phyloP scores from a whole-genome alignment of 2,113 vertebrate genomes.

The Otus sunia region DNA sequence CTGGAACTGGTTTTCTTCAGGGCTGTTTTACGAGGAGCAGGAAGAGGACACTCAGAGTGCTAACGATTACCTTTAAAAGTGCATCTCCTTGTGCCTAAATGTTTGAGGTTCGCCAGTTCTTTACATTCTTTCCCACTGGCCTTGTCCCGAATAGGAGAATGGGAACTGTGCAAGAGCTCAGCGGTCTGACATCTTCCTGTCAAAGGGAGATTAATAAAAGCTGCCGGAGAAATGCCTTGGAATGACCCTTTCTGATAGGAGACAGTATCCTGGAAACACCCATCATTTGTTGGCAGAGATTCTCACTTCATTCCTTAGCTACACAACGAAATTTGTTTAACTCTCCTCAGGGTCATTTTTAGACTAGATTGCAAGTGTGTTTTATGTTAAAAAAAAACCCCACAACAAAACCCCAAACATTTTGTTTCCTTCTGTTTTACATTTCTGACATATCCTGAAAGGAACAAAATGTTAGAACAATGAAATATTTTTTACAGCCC shows the following conservation, averaged over 20 bases:
- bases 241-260: slow-evolving; percentile 31
- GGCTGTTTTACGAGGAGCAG: background rate
- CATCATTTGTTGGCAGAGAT: slow-evolving; percentile 4
- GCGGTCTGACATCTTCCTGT: background rate
- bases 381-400: background rate
- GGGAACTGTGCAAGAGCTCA: background rate
- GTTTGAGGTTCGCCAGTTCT: slow-evolving; percentile 20
- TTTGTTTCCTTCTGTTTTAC: slow-evolving; percentile 55
- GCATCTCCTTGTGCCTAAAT: background rate
- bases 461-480: slow-evolving; percentile 8
- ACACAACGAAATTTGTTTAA: background rate
- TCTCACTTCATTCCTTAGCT: background rate
- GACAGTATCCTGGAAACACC: slow-evolving; percentile 25
- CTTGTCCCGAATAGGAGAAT: background rate
- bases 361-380: background rate
- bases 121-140: background rate
- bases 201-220: slow-evolving; percentile 1
- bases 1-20: background rate
- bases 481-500: background rate
- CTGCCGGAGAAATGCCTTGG: slow-evolving; percentile 16
- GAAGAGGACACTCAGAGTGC: background rate
- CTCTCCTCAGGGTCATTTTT: background rate
- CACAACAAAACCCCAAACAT: rapidly evolving
- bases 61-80: background rate
- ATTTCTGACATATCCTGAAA: slow-evolving; percentile 38